A percentile compares a stretch with the other conserved stretches of the same genome.
Evolutionary conservation across 2,888 invertebrate species (phyloP).

Genomic region (Branchinecta sandiegonensis): DNA sequence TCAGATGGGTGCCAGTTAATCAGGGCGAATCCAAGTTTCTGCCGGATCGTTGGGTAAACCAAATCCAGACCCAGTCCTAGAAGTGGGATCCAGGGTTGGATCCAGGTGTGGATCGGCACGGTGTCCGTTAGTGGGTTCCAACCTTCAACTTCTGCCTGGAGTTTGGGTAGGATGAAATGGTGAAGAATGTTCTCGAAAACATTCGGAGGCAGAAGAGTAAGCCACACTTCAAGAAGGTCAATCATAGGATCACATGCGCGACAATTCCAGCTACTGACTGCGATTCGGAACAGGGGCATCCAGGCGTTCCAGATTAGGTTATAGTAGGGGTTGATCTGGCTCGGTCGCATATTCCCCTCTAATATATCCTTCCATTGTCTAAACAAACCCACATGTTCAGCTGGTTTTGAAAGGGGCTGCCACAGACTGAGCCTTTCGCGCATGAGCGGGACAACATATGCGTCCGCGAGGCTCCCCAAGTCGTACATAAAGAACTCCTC

Average conservation of each 20-base stretch:
- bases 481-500: conserved; percentile 72
- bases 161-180: conserved; percentile 58
- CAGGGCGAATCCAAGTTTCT: conserved; percentile 75
- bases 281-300: conserved; percentile 63
- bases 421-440: conserved; percentile 57
- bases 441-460: conserved; percentile 66
- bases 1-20: conserved; percentile 93
- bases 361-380: conserved; percentile 55
- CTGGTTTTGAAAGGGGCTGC: conserved; percentile 59
- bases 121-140: conserved; percentile 96
- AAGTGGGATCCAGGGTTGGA: conserved; percentile 85
- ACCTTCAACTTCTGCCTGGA: conserved; percentile 53
- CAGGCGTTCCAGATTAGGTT: conserved; percentile 77
- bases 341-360: conserved; percentile 17
- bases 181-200: conserved; percentile 65
- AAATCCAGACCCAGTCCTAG: conserved; percentile 41
- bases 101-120: conserved; percentile 90
- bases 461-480: conserved; percentile 64
- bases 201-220: conserved; percentile 63
- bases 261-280: conserved; percentile 65
- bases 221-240: conserved; percentile 64
- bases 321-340: conserved; percentile 48
- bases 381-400: conserved; percentile 41
- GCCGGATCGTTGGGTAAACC: conserved; percentile 77
- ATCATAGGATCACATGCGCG: conserved; percentile 63